Evolutionary conservation across 2,797 vertebrate species (phyloP).

Genomic region (Rhodeus uyekii): DNA sequence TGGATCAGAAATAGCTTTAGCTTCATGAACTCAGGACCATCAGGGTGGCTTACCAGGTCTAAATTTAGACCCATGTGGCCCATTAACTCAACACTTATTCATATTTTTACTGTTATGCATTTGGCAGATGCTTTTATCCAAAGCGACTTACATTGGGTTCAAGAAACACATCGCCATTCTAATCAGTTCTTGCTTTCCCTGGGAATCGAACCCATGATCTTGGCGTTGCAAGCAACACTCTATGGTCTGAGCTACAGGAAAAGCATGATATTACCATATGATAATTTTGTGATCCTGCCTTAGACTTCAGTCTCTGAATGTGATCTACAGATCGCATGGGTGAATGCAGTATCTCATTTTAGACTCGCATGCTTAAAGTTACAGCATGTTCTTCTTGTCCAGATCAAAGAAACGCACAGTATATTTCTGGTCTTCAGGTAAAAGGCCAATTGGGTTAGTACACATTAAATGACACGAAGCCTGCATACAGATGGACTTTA

Average conservation of each 20-base stretch:
- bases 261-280: too few species aligned
- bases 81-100: neutral
- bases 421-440: neutral
- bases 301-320: neutral
- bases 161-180: too few species aligned
- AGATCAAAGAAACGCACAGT: neutral
- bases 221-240: too few species aligned
- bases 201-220: too few species aligned
- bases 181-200: too few species aligned
- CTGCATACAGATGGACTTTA: neutral
- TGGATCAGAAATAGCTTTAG: conserved; percentile 52
- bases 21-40: conserved; percentile 25
- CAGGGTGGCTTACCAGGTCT: neutral
- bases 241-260: too few species aligned
- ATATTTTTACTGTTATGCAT: too few species aligned
- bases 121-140: too few species aligned
- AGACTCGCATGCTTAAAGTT: neutral
- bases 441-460: neutral
- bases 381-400: neutral
- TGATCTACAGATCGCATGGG: neutral
- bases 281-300: neutral
- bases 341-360: neutral
- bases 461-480: neutral
- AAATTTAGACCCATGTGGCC: conserved; percentile 35
- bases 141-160: too few species aligned